Conservation (phyloP, 2,888 invertebrate species). For the Ashinkailepas kermadecensis region DNA sequence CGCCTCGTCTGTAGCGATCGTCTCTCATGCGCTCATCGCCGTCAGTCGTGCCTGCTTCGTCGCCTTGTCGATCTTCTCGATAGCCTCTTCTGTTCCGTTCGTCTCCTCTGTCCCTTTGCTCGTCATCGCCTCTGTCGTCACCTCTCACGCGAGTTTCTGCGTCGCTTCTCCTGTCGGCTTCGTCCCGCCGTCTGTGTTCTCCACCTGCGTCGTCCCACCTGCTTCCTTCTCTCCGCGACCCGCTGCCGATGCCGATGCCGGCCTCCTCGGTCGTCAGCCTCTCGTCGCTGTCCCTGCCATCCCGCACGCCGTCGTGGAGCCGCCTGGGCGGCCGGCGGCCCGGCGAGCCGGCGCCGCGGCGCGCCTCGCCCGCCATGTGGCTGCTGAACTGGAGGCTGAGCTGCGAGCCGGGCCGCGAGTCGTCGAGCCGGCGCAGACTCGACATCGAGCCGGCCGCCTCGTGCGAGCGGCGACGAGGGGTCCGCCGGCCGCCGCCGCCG, state of each 20-base stretch:
- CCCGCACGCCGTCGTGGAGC: background rate
- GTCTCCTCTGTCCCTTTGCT: too few relatives aligned
- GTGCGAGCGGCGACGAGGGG: background rate
- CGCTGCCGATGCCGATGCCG: too few relatives aligned
- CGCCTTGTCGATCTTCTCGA: too few relatives aligned
- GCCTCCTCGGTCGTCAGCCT: too few relatives aligned
- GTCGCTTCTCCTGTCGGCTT: too few relatives aligned
- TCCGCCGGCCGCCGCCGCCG: background rate
- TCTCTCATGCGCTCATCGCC: background rate
- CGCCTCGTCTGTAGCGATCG: background rate
- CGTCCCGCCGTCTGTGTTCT: too few relatives aligned
- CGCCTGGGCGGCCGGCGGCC: background rate
- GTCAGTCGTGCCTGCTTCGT: background rate
- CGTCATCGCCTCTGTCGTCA: too few relatives aligned
- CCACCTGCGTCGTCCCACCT: too few relatives aligned
- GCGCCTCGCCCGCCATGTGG: background rate
- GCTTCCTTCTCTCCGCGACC: too few relatives aligned
- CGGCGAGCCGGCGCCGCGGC: background rate
- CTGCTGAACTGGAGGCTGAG: conserved; percentile 3
- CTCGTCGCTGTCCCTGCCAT: background rate
- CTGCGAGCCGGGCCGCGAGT: conserved; percentile 2
- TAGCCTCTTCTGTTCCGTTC: too few relatives aligned
- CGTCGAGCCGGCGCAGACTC: background rate
- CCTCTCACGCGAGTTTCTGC: too few relatives aligned
- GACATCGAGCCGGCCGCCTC: background rate